Conservation (phyloP, 1,140 invertebrate species). For the Microplitis mediator region DNA sequence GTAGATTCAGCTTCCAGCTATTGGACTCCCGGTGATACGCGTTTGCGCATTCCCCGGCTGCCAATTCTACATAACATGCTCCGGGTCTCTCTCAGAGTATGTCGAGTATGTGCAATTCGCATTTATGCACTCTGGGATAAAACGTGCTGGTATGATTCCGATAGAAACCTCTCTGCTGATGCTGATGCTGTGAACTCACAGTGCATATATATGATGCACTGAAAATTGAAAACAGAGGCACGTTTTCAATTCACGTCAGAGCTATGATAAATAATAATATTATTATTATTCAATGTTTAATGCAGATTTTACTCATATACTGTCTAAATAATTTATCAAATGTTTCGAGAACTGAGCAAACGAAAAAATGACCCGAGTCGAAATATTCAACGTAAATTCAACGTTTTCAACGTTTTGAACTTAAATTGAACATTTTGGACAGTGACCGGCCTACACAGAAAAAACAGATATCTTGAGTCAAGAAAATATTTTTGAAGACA, state of each 20-base stretch:
- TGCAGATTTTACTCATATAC: too few species aligned
- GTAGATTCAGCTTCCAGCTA: constrained; percentile 23
- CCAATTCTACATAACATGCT: not conserved
- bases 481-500: too few species aligned
- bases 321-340: too few species aligned
- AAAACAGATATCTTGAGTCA: too few species aligned
- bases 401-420: too few species aligned
- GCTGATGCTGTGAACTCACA: constrained; percentile 10
- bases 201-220: not conserved
- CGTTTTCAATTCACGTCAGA: too few species aligned
- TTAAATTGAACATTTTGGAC: too few species aligned
- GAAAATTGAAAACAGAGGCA: constrained; percentile 22
- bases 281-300: too few species aligned
- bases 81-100: not conserved
- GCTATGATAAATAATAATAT: not conserved
- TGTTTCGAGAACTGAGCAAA: too few species aligned
- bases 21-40: constrained; percentile 21
- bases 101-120: constrained; percentile 25
- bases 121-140: constrained; percentile 19
- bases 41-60: constrained; percentile 19
- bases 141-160: constrained; percentile 37
- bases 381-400: too few species aligned
- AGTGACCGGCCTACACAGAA: too few species aligned
- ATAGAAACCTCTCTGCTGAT: constrained; percentile 39
- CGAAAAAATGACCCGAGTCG: too few species aligned